phyloP scores from a whole-genome alignment of 2,888 invertebrate genomes.

The Ctenicera cuprea region DNA sequence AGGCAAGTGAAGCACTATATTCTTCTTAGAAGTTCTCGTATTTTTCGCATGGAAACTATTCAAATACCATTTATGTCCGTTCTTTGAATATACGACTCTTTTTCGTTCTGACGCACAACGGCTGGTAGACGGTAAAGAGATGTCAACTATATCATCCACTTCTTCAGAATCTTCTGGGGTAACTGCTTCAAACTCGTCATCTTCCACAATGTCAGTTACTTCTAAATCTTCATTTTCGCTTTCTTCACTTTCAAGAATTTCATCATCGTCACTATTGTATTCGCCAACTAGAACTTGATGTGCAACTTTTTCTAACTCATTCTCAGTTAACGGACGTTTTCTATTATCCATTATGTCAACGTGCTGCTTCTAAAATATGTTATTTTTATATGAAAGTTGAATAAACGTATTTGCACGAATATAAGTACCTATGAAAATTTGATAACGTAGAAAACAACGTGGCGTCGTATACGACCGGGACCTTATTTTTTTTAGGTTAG shows the following conservation, averaged over 20 bases:
- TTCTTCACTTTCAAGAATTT: constrained; percentile 11
- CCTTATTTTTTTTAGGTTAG: no score
- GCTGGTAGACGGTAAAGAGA: constrained; percentile 7
- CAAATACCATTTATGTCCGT: constrained; percentile 19
- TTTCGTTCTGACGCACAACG: constrained; percentile 12
- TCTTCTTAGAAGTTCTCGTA: constrained; percentile 8
- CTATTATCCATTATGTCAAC: not conserved
- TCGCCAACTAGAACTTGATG: constrained; percentile 1
- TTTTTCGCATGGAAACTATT: not conserved
- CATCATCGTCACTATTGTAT: constrained; percentile 5
- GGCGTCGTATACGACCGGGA: constrained; percentile 2
- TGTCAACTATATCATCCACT: constrained; percentile 5
- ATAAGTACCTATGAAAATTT: not conserved
- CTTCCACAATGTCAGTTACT: constrained; percentile 5
- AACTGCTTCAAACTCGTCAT: constrained; percentile 21
- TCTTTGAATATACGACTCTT: constrained; percentile 11
- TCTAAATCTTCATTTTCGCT: constrained; percentile 27
- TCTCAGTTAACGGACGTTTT: constrained; percentile 7
- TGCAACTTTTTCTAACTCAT: constrained; percentile 9
- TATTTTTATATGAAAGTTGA: not conserved
- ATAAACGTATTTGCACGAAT: not conserved
- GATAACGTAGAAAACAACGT: constrained; percentile 1
- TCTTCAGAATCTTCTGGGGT: constrained; percentile 7
- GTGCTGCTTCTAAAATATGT: not conserved
- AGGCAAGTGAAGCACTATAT: constrained; percentile 17